Conservation (phyloP, 2,113 vertebrate genomes). For the Tragulus kanchil region DNA sequence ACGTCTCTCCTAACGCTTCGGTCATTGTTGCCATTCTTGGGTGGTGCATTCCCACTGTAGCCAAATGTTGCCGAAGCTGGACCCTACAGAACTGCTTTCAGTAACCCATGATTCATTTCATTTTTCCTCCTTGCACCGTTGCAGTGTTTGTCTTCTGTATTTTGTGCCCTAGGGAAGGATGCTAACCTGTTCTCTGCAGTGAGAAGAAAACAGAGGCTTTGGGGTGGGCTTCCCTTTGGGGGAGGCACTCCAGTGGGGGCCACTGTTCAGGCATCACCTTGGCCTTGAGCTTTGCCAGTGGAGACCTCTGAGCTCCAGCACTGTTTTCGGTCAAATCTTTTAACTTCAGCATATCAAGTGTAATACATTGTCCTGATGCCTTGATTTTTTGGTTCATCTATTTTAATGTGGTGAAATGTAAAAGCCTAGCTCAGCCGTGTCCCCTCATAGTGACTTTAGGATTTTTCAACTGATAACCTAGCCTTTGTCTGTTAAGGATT, state of each 20-base stretch:
- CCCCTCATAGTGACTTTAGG: slow-evolving; percentile 60
- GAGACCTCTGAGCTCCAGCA: not conserved
- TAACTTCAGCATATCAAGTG: slow-evolving; percentile 72
- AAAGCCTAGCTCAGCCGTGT: slow-evolving; percentile 62
- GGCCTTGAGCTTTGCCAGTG: not conserved
- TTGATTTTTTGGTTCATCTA: slow-evolving; percentile 82
- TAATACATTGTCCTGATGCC: slow-evolving; percentile 67
- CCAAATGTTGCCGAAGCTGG: not conserved
- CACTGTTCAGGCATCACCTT: not conserved
- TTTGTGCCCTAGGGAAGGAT: not conserved
- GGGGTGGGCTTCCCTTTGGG: not conserved
- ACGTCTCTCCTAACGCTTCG: not conserved
- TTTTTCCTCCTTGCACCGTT: not conserved
- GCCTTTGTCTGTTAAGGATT: slow-evolving; percentile 64
- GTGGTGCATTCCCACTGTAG: not conserved
- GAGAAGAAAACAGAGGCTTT: not conserved
- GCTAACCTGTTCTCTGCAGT: not conserved
- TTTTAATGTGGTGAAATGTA: slow-evolving; percentile 82
- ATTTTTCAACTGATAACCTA: slow-evolving; percentile 61
- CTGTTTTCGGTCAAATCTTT: slow-evolving; percentile 40
- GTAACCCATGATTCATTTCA: not conserved
- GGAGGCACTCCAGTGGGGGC: not conserved
- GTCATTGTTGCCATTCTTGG: not conserved
- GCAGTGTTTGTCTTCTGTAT: not conserved
- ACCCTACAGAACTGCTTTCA: not conserved